These are phyloP conservation scores for Scartelaos histophorus DNA, from an alignment of 2,113 vertebrate genomes.

Conservation along the genomic window DNA sequence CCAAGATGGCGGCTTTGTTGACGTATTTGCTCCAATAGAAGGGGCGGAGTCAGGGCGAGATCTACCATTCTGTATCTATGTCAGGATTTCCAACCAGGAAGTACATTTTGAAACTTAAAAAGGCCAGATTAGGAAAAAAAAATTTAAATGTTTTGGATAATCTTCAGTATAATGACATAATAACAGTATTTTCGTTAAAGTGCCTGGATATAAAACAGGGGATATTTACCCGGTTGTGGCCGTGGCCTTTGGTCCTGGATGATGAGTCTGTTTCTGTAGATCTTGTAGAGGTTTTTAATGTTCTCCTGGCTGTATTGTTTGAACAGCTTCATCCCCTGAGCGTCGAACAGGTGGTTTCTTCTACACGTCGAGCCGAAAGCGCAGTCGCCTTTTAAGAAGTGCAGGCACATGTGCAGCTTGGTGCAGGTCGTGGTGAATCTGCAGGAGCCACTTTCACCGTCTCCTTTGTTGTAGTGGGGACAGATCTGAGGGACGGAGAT, in stretches of 20 bases:
- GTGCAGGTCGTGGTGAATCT: conserved; percentile 58
- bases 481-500: conserved; percentile 65
- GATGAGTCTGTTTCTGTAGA: conserved; percentile 72
- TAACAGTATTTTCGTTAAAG: too few relatives aligned
- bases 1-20: too few relatives aligned
- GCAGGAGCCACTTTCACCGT: conserved; percentile 69
- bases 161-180: too few relatives aligned
- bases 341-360: conserved; percentile 58
- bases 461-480: conserved; percentile 76
- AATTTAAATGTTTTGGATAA: too few relatives aligned
- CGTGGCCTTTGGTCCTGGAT: conserved; percentile 38
- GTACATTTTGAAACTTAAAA: too few relatives aligned
- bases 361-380: conserved; percentile 68
- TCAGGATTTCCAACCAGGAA: too few relatives aligned
- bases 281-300: conserved; percentile 45
- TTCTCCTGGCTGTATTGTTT: conserved; percentile 58
- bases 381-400: conserved; percentile 71
- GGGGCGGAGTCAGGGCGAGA: too few relatives aligned
- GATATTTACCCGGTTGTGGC: background rate
- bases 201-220: conserved; percentile 13
- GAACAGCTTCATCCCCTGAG: conserved; percentile 37
- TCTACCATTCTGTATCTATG: too few relatives aligned
- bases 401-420: conserved; percentile 76
- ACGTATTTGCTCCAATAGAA: too few relatives aligned
- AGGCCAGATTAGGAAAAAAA: too few relatives aligned